These are phyloP conservation scores for Urophycis tenuis DNA, from an alignment of 2,797 vertebrate genomes.

Conservation along the genomic window DNA sequence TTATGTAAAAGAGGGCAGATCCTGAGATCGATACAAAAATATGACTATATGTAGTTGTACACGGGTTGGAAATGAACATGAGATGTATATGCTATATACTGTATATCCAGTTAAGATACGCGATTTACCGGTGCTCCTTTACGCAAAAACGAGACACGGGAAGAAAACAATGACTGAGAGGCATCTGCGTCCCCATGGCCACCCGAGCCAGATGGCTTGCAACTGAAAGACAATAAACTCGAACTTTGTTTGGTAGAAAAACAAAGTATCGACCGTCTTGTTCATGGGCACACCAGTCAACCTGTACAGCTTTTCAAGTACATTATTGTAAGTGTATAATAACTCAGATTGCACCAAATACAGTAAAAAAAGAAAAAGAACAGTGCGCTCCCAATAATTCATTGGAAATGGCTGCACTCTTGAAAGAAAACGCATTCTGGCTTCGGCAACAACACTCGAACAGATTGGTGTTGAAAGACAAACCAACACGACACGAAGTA, in stretches of 20 bases:
- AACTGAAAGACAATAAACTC: constrained; percentile 65
- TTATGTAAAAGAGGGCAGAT: neutral
- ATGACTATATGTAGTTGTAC: neutral
- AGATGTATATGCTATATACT: neutral
- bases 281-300: neutral
- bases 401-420: neutral
- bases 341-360: neutral
- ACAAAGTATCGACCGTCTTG: neutral
- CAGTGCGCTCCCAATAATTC: neutral
- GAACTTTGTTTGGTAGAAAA: constrained; percentile 42
- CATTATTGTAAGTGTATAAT: neutral
- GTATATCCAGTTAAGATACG: neutral
- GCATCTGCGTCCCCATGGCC: constrained; percentile 67
- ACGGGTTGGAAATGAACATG: neutral
- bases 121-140: constrained; percentile 22
- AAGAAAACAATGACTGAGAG: constrained; percentile 63
- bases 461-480: neutral
- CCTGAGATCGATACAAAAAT: neutral
- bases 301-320: neutral
- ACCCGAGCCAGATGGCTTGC: constrained; percentile 60
- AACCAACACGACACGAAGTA: neutral
- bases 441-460: neutral
- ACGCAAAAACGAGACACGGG: constrained; percentile 25
- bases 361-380: neutral
- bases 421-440: neutral